Conservation (phyloP, 2,113 vertebrate species). For the Colius striatus region DNA sequence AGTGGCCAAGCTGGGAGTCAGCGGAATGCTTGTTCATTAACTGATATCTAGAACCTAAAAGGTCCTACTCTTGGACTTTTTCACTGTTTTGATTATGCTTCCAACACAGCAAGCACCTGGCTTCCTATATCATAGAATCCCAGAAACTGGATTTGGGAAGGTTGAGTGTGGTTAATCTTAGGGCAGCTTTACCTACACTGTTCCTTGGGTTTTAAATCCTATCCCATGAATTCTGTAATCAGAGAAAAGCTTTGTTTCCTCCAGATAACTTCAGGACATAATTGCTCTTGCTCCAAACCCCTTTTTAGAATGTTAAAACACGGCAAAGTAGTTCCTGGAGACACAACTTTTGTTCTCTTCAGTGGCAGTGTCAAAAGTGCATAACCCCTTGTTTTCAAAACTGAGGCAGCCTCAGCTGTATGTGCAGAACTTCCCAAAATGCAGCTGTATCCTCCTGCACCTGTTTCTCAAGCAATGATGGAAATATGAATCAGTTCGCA, state of each 20-base stretch:
- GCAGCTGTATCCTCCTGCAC: neutral
- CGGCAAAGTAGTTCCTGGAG: neutral
- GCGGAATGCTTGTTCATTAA: neutral
- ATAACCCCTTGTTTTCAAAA: neutral
- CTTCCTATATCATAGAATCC: neutral
- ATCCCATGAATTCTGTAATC: neutral
- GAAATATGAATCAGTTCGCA: neutral
- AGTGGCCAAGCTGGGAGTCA: neutral
- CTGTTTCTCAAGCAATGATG: neutral
- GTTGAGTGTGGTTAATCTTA: neutral
- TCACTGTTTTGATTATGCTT: neutral
- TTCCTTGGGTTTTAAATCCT: neutral
- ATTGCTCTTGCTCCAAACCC: neutral
- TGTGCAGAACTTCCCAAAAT: neutral
- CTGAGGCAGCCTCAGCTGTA: neutral
- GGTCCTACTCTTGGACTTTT: neutral
- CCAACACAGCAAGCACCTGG: neutral
- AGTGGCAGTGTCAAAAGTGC: neutral
- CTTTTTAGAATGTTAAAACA: neutral
- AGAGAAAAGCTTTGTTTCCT: neutral
- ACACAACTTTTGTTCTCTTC: neutral
- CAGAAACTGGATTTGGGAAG: neutral
- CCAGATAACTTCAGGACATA: neutral
- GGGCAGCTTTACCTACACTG: neutral
- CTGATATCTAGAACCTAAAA: neutral